Evolutionary conservation across 1,140 invertebrate species (phyloP), one percentile per base, ranked within the genome.

Genomic region (Teleopsis dalmanni): DNA sequence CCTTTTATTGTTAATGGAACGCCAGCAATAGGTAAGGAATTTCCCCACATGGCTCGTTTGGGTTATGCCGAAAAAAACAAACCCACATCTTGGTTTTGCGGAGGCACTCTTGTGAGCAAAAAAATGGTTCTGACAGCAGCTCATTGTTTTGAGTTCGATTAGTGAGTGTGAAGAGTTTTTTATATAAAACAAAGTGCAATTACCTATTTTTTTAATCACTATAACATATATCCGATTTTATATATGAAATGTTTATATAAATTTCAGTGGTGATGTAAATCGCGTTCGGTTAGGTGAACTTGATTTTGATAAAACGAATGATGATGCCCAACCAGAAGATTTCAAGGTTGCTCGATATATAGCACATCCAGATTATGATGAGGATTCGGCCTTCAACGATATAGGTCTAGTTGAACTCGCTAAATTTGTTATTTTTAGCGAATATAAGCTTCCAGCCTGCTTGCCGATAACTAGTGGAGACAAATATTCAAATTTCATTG

Each of bases 51-150:
- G 55, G 72, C 64, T 1, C 58, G 68, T 0, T 48, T 73, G 22
- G 71, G 68, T 25, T 50, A 51, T 22, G 41, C 41, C 7, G 27
- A 36, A 4, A 18, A 10, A 13, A 44, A 35, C 36, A 10, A 35
- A 52, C 45, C 37, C 19, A 47, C n/a, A 41, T 38, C n/a, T 42
- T 73, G 68, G 61, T 56, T 63, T 21, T 73, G 72, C 45, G 69
- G 61, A 14, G 72, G 70, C 3, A 66, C 63, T 5, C 44, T 73
- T 0, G 63, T 73, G 5, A 71, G 57, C n/a, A 55, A 70, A 14
- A 42, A 45, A n/a, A 70, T 56, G 51, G 55, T 73, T 25, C 25
- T 74, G 18, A 72, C 70, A 2, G 69, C 70, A 3, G 72, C 69
- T 5, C 72, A 74, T 50, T 74, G 72, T 37, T 53, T 69, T n/a